Evolutionary conservation across 2,888 invertebrate genomes (phyloP).

Genomic region (Synanthedon andrenaeformis): DNA sequence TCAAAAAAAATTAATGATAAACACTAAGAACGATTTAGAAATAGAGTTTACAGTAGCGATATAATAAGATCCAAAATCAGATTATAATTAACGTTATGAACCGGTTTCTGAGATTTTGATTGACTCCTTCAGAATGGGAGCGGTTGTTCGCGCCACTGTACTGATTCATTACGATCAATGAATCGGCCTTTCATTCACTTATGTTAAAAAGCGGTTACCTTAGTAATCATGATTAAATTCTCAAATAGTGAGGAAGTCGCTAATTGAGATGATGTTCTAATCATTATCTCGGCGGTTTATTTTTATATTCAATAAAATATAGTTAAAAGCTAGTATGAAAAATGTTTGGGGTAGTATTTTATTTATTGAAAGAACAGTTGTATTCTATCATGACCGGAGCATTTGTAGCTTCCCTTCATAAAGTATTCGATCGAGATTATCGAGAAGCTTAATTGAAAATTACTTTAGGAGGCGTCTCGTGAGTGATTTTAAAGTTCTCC

Average conservation of each 20-base stretch:
- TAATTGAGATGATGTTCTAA: conserved; percentile 18
- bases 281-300: neutral
- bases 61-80: conserved; percentile 56
- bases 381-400: too few species aligned
- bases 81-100: conserved; percentile 58
- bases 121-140: conserved; percentile 48
- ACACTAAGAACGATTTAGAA: conserved; percentile 37
- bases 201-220: conserved; percentile 31
- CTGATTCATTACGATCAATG: conserved; percentile 63
- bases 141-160: conserved; percentile 29
- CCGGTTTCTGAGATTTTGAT: conserved; percentile 41
- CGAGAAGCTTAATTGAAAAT: conserved; percentile 63
- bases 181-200: conserved; percentile 52
- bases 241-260: conserved; percentile 37
- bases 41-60: conserved; percentile 51
- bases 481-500: conserved; percentile 48
- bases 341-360: too few species aligned
- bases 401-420: conserved; percentile 2
- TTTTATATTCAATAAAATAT: too few species aligned
- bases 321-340: neutral
- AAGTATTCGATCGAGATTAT: conserved; percentile 51
- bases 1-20: conserved; percentile 50
- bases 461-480: conserved; percentile 49
- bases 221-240: conserved; percentile 42
- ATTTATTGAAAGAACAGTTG: too few species aligned